These are phyloP conservation scores for Kryptolebias marmoratus DNA, from an alignment of 2,113 vertebrate genomes.

Conservation along the genomic window DNA sequence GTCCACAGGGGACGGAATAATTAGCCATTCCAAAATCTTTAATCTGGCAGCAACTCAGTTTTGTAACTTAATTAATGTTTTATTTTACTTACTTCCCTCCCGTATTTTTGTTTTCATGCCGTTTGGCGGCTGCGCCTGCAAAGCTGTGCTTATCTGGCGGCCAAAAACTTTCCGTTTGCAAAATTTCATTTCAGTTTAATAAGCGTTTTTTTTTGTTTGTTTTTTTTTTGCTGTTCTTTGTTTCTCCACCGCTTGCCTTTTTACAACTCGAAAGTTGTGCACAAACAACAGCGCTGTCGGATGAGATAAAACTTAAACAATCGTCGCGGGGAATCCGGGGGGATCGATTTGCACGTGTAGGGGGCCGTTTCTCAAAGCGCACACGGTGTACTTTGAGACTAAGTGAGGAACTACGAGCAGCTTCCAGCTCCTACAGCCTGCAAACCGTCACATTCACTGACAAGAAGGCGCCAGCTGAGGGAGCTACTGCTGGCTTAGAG, in stretches of 20 bases:
- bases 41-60: slow-evolving; percentile 61
- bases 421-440: slow-evolving; percentile 15
- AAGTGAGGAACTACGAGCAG: slow-evolving; percentile 14
- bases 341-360: slow-evolving; percentile 27
- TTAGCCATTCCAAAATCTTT: slow-evolving; percentile 66
- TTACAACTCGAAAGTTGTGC: slow-evolving; percentile 26
- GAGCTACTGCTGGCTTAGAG: slow-evolving; percentile 6
- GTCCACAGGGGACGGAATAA: slow-evolving; percentile 74
- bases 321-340: slow-evolving; percentile 34
- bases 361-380: slow-evolving; percentile 48
- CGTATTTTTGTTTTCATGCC: slow-evolving; percentile 54
- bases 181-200: background rate
- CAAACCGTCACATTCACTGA: slow-evolving; percentile 16
- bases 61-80: slow-evolving; percentile 56
- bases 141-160: slow-evolving; percentile 27
- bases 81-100: slow-evolving; percentile 38
- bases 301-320: slow-evolving; percentile 52
- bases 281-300: slow-evolving; percentile 35
- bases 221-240: slow-evolving; percentile 36
- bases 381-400: slow-evolving; percentile 23
- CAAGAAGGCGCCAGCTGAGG: slow-evolving; percentile 12
- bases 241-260: background rate
- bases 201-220: slow-evolving; percentile 32
- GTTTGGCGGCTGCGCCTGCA: slow-evolving; percentile 28
- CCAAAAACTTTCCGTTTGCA: slow-evolving; percentile 55